Percentiles rank a stretch among this genome's conserved stretches.
Evolutionary conservation across 1,140 invertebrate species (phyloP).

Genomic region (Drosophila santomea): DNA sequence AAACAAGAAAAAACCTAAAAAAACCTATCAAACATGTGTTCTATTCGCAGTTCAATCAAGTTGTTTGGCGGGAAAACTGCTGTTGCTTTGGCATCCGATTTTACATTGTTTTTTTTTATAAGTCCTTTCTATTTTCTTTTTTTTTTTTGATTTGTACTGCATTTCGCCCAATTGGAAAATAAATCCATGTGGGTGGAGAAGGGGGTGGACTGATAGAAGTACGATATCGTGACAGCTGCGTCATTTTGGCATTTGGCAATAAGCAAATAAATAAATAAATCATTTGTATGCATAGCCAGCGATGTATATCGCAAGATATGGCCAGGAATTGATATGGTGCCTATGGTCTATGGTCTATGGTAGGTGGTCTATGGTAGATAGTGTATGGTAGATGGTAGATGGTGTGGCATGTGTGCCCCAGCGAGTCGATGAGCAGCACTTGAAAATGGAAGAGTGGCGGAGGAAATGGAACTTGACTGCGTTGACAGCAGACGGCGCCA

Average conservation of each 20-base stretch:
- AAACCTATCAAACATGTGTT: conserved; percentile 36
- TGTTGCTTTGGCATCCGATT: conserved; percentile 10
- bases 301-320: conserved; percentile 56
- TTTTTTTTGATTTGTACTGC: conserved; percentile 8
- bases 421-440: conserved; percentile 44
- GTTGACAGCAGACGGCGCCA: conserved; percentile 63
- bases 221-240: conserved; percentile 64
- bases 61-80: conserved; percentile 35
- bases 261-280: conserved; percentile 83
- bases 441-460: conserved; percentile 37
- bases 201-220: conserved; percentile 12
- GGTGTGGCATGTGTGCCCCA: conserved; percentile 3
- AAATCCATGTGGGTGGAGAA: conserved; percentile 3
- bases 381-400: neutral
- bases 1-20: neutral
- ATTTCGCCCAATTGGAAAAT: conserved; percentile 25
- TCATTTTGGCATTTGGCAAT: conserved; percentile 72
- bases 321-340: conserved; percentile 19
- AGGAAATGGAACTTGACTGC: conserved; percentile 66
- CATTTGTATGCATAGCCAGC: conserved; percentile 65
- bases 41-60: conserved; percentile 50
- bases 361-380: neutral
- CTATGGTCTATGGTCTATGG: neutral
- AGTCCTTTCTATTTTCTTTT: neutral
- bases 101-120: neutral